A percentile compares a stretch with the other conserved stretches of the same genome.
Evolutionary conservation across 2,113 vertebrate species (phyloP).

Genomic region (Thunnus maccoyii): DNA sequence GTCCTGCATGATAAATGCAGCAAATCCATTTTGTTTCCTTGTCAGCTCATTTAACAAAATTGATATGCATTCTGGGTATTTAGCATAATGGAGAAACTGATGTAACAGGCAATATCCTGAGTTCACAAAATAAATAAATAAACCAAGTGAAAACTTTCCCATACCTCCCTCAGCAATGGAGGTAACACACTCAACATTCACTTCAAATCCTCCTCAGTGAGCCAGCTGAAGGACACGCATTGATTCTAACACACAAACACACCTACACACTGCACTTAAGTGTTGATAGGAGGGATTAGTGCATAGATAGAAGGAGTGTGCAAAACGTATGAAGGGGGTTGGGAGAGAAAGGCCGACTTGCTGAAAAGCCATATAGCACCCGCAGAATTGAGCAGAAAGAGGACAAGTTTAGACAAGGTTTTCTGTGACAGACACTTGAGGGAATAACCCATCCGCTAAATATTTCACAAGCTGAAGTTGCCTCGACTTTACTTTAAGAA

Average conservation of each 20-base stretch:
- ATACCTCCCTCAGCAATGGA: not conserved
- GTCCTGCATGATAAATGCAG: no score
- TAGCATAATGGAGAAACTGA: no score
- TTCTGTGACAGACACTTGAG: constrained; percentile 64
- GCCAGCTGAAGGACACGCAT: constrained; percentile 29
- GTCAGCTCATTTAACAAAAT: no score
- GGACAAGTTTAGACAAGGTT: constrained; percentile 43
- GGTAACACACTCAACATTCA: constrained; percentile 9
- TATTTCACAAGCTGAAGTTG: constrained; percentile 59
- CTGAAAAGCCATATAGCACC: constrained; percentile 36
- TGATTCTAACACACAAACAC: constrained; percentile 45
- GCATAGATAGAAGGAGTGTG: not conserved
- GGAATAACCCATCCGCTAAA: constrained; percentile 63
- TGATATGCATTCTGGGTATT: no score
- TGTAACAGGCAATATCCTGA: no score
- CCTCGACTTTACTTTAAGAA: constrained; percentile 40
- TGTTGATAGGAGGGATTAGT: constrained; percentile 29
- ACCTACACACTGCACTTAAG: not conserved
- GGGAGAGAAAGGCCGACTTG: not conserved
- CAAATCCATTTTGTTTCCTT: no score
- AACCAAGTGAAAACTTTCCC: not conserved
- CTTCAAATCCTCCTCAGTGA: constrained; percentile 24
- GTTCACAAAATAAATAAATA: no score
- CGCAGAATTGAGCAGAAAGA: constrained; percentile 32
- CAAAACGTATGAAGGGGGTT: not conserved